Percentiles rank a stretch among this genome's conserved stretches.
Evolutionary conservation across 1,140 invertebrate genomes (phyloP).

Genomic region (Leptinotarsa undecemlineata): DNA sequence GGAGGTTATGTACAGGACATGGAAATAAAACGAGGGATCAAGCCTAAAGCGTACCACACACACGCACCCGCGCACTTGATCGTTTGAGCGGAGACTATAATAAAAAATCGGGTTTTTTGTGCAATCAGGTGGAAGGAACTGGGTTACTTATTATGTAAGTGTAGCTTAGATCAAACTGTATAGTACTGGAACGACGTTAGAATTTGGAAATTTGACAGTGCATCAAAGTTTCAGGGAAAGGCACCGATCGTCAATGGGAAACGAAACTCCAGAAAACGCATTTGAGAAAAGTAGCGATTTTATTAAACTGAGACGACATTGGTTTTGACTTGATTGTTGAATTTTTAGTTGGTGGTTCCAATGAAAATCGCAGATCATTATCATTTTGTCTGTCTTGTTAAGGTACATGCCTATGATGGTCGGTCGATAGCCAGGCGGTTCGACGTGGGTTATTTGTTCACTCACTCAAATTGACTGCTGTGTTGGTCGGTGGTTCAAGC

Average conservation of each 20-base stretch:
- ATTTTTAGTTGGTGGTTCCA: no score
- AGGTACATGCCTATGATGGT: no score
- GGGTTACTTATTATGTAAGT: slow-evolving; percentile 44
- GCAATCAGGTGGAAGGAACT: slow-evolving; percentile 56
- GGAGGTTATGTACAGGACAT: slow-evolving; percentile 37
- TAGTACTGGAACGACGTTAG: slow-evolving; percentile 49
- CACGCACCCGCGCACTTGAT: background rate
- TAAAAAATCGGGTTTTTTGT: slow-evolving; percentile 56
- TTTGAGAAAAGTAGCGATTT: background rate
- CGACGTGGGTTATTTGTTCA: no score
- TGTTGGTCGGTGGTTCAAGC: no score
- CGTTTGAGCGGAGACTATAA: slow-evolving; percentile 31
- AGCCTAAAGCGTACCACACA: slow-evolving; percentile 10
- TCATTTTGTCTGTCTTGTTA: no score
- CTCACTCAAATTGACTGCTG: no score
- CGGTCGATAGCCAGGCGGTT: no score
- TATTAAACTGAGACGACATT: no score
- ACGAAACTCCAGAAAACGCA: background rate
- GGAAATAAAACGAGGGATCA: slow-evolving; percentile 31
- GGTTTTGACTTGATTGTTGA: no score
- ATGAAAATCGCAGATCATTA: no score
- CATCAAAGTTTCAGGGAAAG: background rate
- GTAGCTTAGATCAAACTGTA: slow-evolving; percentile 40
- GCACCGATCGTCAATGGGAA: background rate
- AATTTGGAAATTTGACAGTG: slow-evolving; percentile 44